Evolutionary conservation across 2,888 invertebrate species (phyloP).

Genomic region (Drosophila histrio): DNA sequence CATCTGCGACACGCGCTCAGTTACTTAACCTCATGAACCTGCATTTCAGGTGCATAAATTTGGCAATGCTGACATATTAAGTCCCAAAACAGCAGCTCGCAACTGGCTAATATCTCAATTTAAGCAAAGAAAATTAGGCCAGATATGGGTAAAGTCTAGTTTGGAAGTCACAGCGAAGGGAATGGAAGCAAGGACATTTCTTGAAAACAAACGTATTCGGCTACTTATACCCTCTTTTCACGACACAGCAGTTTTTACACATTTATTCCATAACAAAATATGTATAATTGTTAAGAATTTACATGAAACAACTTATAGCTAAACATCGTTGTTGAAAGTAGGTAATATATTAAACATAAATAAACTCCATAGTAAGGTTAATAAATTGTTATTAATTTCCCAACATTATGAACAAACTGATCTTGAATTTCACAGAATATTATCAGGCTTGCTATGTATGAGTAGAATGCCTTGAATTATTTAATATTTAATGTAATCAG

Average conservation of each 20-base stretch:
- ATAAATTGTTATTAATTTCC: not conserved
- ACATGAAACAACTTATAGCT: too few species aligned
- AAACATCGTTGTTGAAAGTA: too few species aligned
- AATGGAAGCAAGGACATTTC: not conserved
- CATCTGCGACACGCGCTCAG: conserved; percentile 12
- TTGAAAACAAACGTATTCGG: not conserved
- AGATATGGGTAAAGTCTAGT: conserved; percentile 15
- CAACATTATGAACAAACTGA: not conserved
- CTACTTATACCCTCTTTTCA: too few species aligned
- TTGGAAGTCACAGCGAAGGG: not conserved
- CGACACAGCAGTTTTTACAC: too few species aligned
- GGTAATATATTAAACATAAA: too few species aligned
- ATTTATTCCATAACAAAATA: too few species aligned
- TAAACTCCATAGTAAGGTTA: not conserved
- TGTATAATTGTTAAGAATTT: too few species aligned
- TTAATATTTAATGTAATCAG: not conserved
- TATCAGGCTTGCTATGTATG: not conserved
- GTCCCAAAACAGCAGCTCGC: conserved; percentile 2
- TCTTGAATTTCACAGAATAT: not conserved
- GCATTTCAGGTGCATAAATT: conserved; percentile 69
- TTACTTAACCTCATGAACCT: conserved; percentile 25
- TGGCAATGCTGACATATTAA: conserved; percentile 55
- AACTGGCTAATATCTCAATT: conserved; percentile 1
- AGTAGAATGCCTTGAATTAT: not conserved
- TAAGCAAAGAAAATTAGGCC: conserved; percentile 18